Evolutionary conservation across 2,113 vertebrate species (phyloP).

Genomic region (Mobula hypostoma): DNA sequence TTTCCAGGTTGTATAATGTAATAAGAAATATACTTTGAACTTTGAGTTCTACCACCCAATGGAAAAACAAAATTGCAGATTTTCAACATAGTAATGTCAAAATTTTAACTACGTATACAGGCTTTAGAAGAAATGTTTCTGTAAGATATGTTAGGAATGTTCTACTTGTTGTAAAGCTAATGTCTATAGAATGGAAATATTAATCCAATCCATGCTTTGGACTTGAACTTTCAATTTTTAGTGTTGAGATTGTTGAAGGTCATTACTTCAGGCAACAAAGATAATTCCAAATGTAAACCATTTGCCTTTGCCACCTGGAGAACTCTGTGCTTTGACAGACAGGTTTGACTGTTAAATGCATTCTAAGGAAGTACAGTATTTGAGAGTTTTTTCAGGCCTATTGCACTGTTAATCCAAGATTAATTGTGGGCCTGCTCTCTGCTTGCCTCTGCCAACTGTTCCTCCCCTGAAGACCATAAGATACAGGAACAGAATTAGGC

Average conservation of each 20-base stretch:
- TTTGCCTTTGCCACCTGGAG: conserved; percentile 26
- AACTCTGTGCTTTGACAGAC: conserved; percentile 14
- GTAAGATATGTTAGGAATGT: no score
- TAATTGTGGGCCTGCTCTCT: conserved; percentile 48
- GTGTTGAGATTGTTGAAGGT: conserved; percentile 29
- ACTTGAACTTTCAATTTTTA: conserved; percentile 26
- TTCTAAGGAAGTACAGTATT: background rate
- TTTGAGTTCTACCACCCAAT: conserved; percentile 56
- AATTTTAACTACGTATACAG: conserved; percentile 40
- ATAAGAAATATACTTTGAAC: no score
- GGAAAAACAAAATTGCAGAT: conserved; percentile 76
- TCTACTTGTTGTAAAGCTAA: conserved; percentile 3
- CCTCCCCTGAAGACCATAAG: conserved; percentile 6
- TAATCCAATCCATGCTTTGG: background rate
- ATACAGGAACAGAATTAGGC: no score
- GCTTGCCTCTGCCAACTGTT: conserved; percentile 59
- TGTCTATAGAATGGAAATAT: background rate
- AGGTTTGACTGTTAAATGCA: conserved; percentile 8
- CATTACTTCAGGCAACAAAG: conserved; percentile 24
- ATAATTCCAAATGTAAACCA: conserved; percentile 12
- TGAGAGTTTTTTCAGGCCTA: conserved; percentile 41
- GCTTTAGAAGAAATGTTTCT: background rate
- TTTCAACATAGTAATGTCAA: conserved; percentile 63
- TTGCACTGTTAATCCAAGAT: conserved; percentile 46
- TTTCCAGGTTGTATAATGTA: no score